Evolutionary conservation across 2,888 invertebrate species (phyloP), one percentile per base, ranked within the genome.

Genomic region (Chrysodeixis includens): DNA sequence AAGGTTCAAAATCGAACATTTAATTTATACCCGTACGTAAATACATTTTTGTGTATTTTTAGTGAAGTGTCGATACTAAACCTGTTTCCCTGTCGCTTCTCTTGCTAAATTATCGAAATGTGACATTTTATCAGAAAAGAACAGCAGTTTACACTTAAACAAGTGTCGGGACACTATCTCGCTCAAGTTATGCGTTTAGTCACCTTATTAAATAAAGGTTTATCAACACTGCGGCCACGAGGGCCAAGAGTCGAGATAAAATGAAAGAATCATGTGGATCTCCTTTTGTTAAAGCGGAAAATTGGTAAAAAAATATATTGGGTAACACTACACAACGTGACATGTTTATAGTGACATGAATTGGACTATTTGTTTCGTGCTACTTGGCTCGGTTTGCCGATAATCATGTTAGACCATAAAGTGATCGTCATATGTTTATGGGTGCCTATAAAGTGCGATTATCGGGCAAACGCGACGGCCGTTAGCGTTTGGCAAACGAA

Each of bases 121-220:
- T 91, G 91, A 91, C 89, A 83, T 88, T 88, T 93, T 93, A 94
- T 94, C 93, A 84, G 86, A 85, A 88, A 88, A 89, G 90, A 93
- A 94, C 94, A 94, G 87, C 93, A 93, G 91, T 93, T 92, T 93
- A 93, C 94, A 94, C 93, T 94, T 93, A 93, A 93, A 94, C 92
- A 92, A 92, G 93, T 91, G 91, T 92, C 90, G 81, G 79, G 88
- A 89, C 88, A 87, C 85, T 91, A 91, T 90, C 90, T 81, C 78
- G 60, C 69, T 71, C 79, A 85, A 91, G 86, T 92, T 92, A 92
- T 92, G 91, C 90, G 89, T 92, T 92, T 88, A 90, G 88, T 88
- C 83, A 87, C 90, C 89, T 92, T 92, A 92, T 93, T 93, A 92
- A 93, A 92, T 91, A 92, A 90, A 80, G 83, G 84, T 89, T 93